Conservation (phyloP, 2,888 invertebrate species). For the Catocala nupta region DNA sequence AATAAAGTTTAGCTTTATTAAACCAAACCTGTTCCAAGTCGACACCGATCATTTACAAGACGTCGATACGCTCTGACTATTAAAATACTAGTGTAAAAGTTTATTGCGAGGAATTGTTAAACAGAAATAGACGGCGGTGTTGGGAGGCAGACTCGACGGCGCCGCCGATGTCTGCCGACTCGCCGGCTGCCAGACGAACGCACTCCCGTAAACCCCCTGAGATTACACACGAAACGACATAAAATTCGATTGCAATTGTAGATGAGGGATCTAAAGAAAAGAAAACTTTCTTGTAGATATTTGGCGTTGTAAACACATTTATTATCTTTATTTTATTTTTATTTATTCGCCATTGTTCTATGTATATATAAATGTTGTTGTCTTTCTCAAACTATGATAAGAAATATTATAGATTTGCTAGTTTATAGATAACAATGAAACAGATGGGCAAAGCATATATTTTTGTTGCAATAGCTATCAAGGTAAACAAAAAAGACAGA, state of each 20-base stretch:
- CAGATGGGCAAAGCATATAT: too few relatives aligned
- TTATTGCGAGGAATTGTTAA: conserved; percentile 52
- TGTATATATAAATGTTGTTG: too few relatives aligned
- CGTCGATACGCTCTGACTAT: conserved; percentile 18
- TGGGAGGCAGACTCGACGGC: conserved; percentile 75
- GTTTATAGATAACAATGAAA: too few relatives aligned
- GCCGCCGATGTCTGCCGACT: conserved; percentile 56
- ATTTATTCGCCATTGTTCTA: too few relatives aligned
- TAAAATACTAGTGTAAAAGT: conserved; percentile 41
- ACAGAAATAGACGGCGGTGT: conserved; percentile 60
- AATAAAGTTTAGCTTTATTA: not conserved
- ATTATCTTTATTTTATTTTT: too few relatives aligned
- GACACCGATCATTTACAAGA: conserved; percentile 25
- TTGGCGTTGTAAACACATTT: conserved; percentile 9
- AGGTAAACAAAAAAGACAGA: too few relatives aligned
- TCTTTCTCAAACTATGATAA: too few relatives aligned
- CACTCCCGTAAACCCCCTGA: conserved; percentile 55
- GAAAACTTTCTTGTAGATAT: conserved; percentile 12
- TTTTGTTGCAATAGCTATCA: too few relatives aligned
- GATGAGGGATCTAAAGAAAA: conserved; percentile 19
- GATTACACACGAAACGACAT: conserved; percentile 59
- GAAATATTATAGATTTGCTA: too few relatives aligned
- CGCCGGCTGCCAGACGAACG: conserved; percentile 51
- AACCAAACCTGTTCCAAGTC: conserved; percentile 2
- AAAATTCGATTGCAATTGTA: conserved; percentile 57